Evolutionary conservation across 2,888 invertebrate species (phyloP).

Genomic region (Tuberolachnus salignus): DNA sequence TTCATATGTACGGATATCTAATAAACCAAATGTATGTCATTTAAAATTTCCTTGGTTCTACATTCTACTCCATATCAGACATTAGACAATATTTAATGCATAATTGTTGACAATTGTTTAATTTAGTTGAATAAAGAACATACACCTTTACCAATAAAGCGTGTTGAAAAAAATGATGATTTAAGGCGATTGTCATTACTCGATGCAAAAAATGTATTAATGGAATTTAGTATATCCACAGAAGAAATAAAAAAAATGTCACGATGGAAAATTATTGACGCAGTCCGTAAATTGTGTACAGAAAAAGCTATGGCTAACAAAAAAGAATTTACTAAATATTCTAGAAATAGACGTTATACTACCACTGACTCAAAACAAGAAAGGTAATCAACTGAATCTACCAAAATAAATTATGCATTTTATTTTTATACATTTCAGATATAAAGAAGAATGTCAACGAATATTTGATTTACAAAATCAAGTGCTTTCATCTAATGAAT

Average conservation of each 20-base stretch:
- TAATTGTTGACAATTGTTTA: slow-evolving; percentile 31
- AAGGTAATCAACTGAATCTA: slow-evolving; percentile 64
- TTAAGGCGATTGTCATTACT: slow-evolving; percentile 91
- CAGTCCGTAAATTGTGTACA: slow-evolving; percentile 95
- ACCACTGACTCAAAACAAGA: slow-evolving; percentile 95
- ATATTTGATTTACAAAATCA: slow-evolving; percentile 98
- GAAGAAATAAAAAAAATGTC: slow-evolving; percentile 93
- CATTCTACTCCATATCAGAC: neutral
- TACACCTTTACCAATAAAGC: slow-evolving; percentile 88
- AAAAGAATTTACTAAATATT: slow-evolving; percentile 98
- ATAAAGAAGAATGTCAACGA: slow-evolving; percentile 98
- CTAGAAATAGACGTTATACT: slow-evolving; percentile 95
- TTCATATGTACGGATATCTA: slow-evolving; percentile 96
- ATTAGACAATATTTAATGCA: too few relatives aligned
- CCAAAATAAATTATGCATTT: neutral
- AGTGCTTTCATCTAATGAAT: slow-evolving; percentile 88
- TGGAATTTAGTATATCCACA: slow-evolving; percentile 97
- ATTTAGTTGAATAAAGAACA: slow-evolving; percentile 79
- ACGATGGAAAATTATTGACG: slow-evolving; percentile 97
- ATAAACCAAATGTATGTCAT: slow-evolving; percentile 79
- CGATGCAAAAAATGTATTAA: slow-evolving; percentile 91
- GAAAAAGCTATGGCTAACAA: slow-evolving; percentile 98
- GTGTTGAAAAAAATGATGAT: slow-evolving; percentile 98
- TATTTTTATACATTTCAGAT: slow-evolving; percentile 65
- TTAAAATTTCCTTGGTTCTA: slow-evolving; percentile 16